Evolutionary conservation across 2,113 vertebrate genomes (phyloP), one percentile per base, ranked within the genome.

Genomic region (Irena cyanogastra): DNA sequence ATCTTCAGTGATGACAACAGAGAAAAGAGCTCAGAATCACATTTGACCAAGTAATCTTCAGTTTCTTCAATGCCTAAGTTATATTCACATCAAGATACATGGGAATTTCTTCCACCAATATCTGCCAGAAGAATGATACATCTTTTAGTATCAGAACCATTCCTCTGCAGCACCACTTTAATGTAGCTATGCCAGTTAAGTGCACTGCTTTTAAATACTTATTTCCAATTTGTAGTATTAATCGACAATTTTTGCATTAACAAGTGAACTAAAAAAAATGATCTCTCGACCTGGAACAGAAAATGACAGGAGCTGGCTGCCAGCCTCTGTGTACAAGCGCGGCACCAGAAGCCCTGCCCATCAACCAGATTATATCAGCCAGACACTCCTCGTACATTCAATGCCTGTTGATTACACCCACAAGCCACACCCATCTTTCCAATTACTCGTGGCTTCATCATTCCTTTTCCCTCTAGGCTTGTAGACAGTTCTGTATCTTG

Each of bases 401-500:
- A 4, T 39, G 76, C 64, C 88, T 84, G 81, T 3, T n/a, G 93
- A 68, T 84, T 64, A 72, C 77, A 70, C 79, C 90, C 87, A 78
- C 71, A 89, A 68, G 56, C 66, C 93, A 90, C 94, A 96, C 88
- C 94, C 66, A 65, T 22, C 71, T 27, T 27, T 16, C 82, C 92
- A 91, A 81, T 88, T 90, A 83, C 90, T 88, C 88, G 56, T 87
- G 79, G 63, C 87, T 90, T 92, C 94, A 87, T 53, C 90, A 39
- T 92, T 84, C 86, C 71, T 86, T 93, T 72, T 79, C 90, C 89
- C 95, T 79, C 86, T 21, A 89, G 92, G 92, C 90, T 57, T 45
- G 81, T 5, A 97, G 94, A 96, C 93, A 80, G 87, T 70, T 95
- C 95, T 93, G 75, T 91, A 91, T 94, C 94, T 92, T 88, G 90